These are phyloP conservation scores for Apostichopus japonicus DNA, from an alignment of 35 echinoderm and acorn worm species.

Conservation along the genomic window DNA sequence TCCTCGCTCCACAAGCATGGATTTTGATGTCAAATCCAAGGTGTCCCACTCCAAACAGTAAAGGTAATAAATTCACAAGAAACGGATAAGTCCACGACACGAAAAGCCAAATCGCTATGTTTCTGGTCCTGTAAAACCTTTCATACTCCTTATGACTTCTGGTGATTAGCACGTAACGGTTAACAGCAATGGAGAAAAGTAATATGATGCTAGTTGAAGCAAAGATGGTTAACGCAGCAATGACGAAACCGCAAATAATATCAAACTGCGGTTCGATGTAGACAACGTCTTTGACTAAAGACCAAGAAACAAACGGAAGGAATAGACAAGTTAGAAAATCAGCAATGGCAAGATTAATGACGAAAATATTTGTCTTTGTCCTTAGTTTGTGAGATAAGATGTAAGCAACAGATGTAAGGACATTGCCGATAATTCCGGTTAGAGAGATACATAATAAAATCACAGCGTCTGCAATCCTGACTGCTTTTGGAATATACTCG, in stretches of 20 bases:
- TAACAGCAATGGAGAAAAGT: background rate
- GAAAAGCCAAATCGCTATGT: background rate
- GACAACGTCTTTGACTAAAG: background rate
- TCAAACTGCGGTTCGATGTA: background rate
- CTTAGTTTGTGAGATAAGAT: background rate
- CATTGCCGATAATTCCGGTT: background rate
- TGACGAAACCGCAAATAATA: background rate
- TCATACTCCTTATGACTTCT: background rate
- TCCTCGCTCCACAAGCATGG: background rate
- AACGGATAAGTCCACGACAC: background rate
- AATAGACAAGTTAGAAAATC: background rate
- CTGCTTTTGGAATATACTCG: background rate
- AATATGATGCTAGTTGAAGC: background rate
- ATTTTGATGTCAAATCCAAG: slow-evolving; percentile 13
- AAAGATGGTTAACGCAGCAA: background rate
- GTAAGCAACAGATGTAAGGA: background rate
- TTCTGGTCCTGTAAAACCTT: background rate
- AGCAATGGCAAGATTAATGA: background rate
- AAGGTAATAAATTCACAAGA: background rate
- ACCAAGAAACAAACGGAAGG: background rate
- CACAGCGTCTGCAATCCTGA: background rate
- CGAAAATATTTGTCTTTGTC: background rate
- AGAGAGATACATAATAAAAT: background rate
- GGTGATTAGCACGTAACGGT: slow-evolving; percentile 8
- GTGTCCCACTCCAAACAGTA: background rate